These are phyloP conservation scores for Euphydryas editha DNA, from an alignment of 2,888 invertebrate genomes.

Conservation along the genomic window DNA sequence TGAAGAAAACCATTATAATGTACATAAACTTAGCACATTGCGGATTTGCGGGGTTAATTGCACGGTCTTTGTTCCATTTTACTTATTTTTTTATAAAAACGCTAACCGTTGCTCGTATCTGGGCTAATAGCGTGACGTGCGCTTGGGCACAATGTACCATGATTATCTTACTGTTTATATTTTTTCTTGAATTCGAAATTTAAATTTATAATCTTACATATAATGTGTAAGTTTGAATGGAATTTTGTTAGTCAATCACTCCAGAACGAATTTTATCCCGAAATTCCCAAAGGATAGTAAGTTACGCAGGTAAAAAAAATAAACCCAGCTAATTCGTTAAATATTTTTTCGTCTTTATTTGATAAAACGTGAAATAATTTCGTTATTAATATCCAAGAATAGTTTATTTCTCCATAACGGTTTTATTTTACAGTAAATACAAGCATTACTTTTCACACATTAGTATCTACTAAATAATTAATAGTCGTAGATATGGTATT, in stretches of 20 bases:
- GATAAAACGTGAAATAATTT: not conserved
- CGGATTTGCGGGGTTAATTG: conserved; percentile 25
- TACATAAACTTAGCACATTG: conserved; percentile 23
- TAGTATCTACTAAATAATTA: not conserved
- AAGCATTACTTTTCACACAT: not conserved
- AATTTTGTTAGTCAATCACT: too few species aligned
- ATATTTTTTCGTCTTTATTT: not conserved
- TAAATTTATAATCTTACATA: not conserved
- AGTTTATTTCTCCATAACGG: not conserved
- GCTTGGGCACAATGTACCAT: not conserved
- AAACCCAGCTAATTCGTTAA: not conserved
- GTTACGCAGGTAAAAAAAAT: not conserved
- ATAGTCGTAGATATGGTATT: not conserved
- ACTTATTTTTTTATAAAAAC: conserved; percentile 26
- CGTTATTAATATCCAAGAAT: not conserved
- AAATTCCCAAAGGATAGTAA: too few species aligned
- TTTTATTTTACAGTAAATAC: not conserved
- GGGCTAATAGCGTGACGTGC: conserved; percentile 32
- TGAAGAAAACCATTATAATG: conserved; percentile 15
- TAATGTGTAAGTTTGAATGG: too few species aligned
- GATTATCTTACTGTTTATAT: not conserved
- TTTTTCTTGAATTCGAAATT: not conserved
- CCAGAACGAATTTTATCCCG: too few species aligned
- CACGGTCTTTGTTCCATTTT: conserved; percentile 23
- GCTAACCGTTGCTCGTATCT: conserved; percentile 36